These are phyloP conservation scores for Leguminivora glycinivorella DNA, from an alignment of 1,140 invertebrate species.

Conservation along the genomic window DNA sequence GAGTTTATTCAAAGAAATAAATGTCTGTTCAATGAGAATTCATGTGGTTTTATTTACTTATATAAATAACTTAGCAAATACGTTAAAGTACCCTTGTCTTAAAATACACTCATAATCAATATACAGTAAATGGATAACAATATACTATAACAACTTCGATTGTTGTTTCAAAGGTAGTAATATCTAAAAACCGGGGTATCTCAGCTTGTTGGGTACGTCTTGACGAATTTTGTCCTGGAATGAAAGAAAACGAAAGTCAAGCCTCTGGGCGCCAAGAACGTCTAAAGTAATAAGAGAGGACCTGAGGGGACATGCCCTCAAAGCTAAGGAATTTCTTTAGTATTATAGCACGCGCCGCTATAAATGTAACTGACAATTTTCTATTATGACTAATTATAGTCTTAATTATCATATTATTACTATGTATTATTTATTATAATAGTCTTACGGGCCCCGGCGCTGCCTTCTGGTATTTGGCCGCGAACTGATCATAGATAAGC, in stretches of 20 bases:
- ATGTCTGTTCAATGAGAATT: constrained; percentile 68
- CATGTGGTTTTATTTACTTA: constrained; percentile 49
- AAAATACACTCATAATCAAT: constrained; percentile 16
- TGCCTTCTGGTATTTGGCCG: too few species aligned
- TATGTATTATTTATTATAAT: too few species aligned
- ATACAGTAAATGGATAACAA: constrained; percentile 32
- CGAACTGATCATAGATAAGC: too few species aligned
- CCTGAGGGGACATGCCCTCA: too few species aligned
- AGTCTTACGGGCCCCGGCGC: too few species aligned
- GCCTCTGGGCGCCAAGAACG: not conserved
- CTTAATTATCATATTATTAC: too few species aligned
- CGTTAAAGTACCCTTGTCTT: constrained; percentile 13
- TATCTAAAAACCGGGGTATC: constrained; percentile 82
- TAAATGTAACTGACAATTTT: too few species aligned
- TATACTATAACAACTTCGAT: constrained; percentile 80
- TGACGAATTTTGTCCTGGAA: constrained; percentile 46
- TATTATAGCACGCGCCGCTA: too few species aligned
- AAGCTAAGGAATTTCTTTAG: too few species aligned
- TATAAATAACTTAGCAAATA: constrained; percentile 23
- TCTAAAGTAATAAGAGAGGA: too few species aligned
- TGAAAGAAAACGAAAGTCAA: constrained; percentile 39
- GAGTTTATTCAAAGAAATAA: constrained; percentile 65
- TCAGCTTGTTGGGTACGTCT: constrained; percentile 46
- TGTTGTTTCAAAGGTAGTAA: constrained; percentile 83
- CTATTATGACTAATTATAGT: too few species aligned